Evolutionary conservation across 2,113 vertebrate species (phyloP).

Genomic region (Thalassarche chlororhynchos): DNA sequence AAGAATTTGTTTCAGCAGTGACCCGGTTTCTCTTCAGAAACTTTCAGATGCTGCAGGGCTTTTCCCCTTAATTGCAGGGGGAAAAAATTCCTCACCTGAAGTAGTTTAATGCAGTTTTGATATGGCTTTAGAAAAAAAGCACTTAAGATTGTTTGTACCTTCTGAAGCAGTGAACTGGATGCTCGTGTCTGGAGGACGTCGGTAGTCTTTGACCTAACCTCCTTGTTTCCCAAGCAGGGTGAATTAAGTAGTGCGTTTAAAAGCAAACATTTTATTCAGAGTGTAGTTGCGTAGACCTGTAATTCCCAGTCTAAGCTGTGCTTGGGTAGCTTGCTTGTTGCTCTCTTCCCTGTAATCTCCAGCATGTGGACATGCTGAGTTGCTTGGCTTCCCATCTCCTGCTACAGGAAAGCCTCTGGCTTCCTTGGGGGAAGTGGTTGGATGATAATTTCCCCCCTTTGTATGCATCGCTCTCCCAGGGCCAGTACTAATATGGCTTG

Average conservation of each 20-base stretch:
- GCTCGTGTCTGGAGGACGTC: neutral
- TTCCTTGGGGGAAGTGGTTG: neutral
- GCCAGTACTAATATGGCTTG: neutral
- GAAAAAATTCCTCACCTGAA: neutral
- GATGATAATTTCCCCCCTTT: neutral
- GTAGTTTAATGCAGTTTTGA: neutral
- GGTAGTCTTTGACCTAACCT: neutral
- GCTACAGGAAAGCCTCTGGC: neutral
- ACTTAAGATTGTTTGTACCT: neutral
- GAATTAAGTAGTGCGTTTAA: neutral
- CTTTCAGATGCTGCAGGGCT: neutral
- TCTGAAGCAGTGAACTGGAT: neutral
- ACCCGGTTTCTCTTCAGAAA: neutral
- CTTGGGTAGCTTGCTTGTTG: neutral
- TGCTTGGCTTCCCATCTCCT: neutral
- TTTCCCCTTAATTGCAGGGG: neutral
- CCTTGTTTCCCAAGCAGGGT: neutral
- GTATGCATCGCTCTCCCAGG: neutral
- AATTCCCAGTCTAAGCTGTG: neutral
- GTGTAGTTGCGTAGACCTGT: neutral
- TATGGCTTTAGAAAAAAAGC: neutral
- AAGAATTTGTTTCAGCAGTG: neutral
- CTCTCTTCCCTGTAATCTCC: neutral
- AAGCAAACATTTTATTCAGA: neutral
- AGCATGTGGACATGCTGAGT: accelerated